phyloP scores from a whole-genome alignment of 2,888 invertebrate species.

The Glaucopsyche alexis region DNA sequence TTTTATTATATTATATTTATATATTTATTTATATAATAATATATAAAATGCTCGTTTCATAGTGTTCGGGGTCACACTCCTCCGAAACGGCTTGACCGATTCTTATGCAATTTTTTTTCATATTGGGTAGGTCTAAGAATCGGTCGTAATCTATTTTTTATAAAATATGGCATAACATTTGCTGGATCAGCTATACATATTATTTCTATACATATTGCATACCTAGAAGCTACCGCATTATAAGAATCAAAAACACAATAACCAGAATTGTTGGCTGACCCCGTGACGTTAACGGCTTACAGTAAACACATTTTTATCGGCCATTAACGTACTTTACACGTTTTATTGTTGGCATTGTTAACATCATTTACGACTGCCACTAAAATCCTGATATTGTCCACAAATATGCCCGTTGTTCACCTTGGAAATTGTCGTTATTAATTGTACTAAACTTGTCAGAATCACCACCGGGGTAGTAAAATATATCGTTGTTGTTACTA shows the following conservation, averaged over 20 bases:
- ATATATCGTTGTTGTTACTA: conserved; percentile 17
- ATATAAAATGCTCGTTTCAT: too few species aligned
- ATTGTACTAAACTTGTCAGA: conserved; percentile 26
- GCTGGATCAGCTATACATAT: too few species aligned
- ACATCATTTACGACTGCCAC: conserved; percentile 60
- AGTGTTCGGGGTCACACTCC: too few species aligned
- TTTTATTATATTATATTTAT: too few species aligned
- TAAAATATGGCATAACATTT: too few species aligned
- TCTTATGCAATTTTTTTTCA: too few species aligned
- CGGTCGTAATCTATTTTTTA: too few species aligned
- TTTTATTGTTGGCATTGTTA: conserved; percentile 73
- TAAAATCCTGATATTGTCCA: conserved; percentile 37
- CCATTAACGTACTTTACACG: conserved; percentile 74
- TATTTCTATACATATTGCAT: not conserved
- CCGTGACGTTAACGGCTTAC: conserved; percentile 40
- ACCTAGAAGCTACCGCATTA: not conserved
- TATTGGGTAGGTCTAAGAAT: too few species aligned
- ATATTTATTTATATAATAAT: too few species aligned
- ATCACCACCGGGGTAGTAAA: conserved; percentile 9
- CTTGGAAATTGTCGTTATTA: conserved; percentile 23
- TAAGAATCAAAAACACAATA: conserved; percentile 16
- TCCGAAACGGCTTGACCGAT: too few species aligned
- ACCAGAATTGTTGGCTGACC: conserved; percentile 41
- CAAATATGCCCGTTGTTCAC: conserved; percentile 23
- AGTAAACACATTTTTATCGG: conserved; percentile 72